phyloP scores from a whole-genome alignment of 2,888 invertebrate species.

The Lasioglossum marginatum region DNA sequence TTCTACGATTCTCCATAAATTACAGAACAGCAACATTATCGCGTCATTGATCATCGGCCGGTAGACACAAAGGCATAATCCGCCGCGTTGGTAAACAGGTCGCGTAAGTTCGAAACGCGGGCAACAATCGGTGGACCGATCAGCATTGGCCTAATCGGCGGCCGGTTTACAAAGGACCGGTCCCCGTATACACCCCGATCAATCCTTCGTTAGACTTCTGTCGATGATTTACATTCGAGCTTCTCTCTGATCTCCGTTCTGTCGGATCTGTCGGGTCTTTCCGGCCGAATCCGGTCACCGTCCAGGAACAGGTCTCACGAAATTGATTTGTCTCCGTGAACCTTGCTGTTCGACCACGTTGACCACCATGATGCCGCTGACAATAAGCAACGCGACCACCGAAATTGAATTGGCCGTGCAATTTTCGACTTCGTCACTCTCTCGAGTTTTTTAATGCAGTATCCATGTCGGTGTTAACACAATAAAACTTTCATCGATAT shows the following conservation, averaged over 20 bases:
- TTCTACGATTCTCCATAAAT: not conserved
- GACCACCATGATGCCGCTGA: not conserved
- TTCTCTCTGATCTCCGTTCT: not conserved
- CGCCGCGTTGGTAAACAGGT: constrained; percentile 26
- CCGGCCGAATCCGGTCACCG: not conserved
- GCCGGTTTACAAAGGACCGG: not conserved
- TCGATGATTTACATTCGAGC: constrained; percentile 43
- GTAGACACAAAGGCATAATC: constrained; percentile 40
- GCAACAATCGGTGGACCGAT: constrained; percentile 17
- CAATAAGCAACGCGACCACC: not conserved
- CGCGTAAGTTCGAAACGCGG: constrained; percentile 42
- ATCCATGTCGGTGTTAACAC: too few species aligned
- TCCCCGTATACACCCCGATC: not conserved
- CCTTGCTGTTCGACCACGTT: not conserved
- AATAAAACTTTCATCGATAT: not conserved
- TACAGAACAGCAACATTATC: not conserved
- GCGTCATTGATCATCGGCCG: constrained; percentile 40
- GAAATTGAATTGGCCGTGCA: not conserved
- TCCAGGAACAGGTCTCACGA: not conserved
- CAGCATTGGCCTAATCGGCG: not conserved
- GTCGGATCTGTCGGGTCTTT: not conserved
- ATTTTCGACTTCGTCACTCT: not conserved
- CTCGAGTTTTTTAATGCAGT: too few species aligned
- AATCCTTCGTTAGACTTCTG: constrained; percentile 54
- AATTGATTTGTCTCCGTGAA: not conserved